These are phyloP conservation scores for Rosalia funebris DNA, from an alignment of 2,888 invertebrate genomes.

Conservation along the genomic window DNA sequence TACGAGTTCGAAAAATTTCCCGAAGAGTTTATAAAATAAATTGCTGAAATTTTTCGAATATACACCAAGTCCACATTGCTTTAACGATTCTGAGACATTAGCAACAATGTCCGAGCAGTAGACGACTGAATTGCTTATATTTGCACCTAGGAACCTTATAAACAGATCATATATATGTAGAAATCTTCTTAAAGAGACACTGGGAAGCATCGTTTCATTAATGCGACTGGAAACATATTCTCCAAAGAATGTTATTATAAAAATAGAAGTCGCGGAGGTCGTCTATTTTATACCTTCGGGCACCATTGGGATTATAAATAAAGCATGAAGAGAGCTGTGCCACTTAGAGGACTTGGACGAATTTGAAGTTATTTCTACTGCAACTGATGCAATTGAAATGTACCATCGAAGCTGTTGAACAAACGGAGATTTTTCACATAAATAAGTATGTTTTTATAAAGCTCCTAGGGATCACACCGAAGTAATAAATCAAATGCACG, in stretches of 20 bases:
- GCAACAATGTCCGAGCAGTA: conserved; percentile 56
- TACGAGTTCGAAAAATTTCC: conserved; percentile 66
- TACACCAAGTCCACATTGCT: conserved; percentile 66
- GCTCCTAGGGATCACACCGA: neutral
- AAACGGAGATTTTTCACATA: conserved; percentile 53
- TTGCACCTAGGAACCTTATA: conserved; percentile 63
- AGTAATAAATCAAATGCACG: neutral
- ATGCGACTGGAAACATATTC: conserved; percentile 27
- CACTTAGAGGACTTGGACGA: conserved; percentile 68
- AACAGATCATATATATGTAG: conserved; percentile 64
- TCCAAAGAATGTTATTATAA: conserved; percentile 61
- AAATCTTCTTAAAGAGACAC: conserved; percentile 58
- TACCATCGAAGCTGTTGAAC: conserved; percentile 53
- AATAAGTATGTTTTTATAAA: neutral
- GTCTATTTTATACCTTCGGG: conserved; percentile 68
- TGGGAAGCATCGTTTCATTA: conserved; percentile 46
- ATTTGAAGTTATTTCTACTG: conserved; percentile 60
- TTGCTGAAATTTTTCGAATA: conserved; percentile 66
- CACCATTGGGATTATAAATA: conserved; percentile 63
- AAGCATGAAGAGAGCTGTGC: conserved; percentile 65
- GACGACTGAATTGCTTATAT: conserved; percentile 63
- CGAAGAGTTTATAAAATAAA: conserved; percentile 62
- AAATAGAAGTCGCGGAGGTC: conserved; percentile 60
- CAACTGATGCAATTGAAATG: conserved; percentile 33
- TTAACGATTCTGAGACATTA: conserved; percentile 63